Evolutionary conservation across 2,888 invertebrate genomes (phyloP).

Genomic region (Chrysopilus asiliformis): DNA sequence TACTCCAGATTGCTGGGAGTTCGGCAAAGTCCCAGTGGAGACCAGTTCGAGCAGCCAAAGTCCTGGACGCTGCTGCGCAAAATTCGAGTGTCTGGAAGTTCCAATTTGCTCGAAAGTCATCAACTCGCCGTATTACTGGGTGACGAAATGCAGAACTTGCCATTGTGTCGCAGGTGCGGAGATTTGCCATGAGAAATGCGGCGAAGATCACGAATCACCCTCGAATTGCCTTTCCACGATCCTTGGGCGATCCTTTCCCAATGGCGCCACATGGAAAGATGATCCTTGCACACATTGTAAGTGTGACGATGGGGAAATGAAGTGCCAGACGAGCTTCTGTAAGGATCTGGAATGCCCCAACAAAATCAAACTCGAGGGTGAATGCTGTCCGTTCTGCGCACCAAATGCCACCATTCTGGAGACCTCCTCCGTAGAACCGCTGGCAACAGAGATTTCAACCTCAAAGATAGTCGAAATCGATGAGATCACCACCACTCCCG

Average conservation of each 20-base stretch:
- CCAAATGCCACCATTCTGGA: background rate
- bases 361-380: conserved; percentile 19
- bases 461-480: background rate
- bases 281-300: conserved; percentile 31
- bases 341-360: conserved; percentile 20
- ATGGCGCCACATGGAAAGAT: conserved; percentile 29
- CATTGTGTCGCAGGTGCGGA: conserved; percentile 24
- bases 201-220: conserved; percentile 23
- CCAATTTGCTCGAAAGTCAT: too few species aligned
- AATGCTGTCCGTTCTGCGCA: conserved; percentile 27
- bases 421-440: background rate
- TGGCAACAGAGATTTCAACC: background rate
- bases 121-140: too few species aligned
- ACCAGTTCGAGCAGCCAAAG: too few species aligned
- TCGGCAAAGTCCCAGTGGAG: too few species aligned
- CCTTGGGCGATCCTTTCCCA: conserved; percentile 24
- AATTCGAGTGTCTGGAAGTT: too few species aligned
- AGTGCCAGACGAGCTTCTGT: conserved; percentile 21
- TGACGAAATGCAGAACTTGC: conserved; percentile 24
- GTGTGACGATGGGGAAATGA: conserved; percentile 26
- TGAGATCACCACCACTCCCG: background rate
- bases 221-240: conserved; percentile 26
- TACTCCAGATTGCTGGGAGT: too few species aligned
- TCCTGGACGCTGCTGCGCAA: too few species aligned
- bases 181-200: conserved; percentile 30